Percentiles rank a stretch among this genome's conserved stretches.
phyloP scores from a whole-genome alignment of 92 coral and sea anemone genomes.

The Palythoa grandiflora region DNA sequence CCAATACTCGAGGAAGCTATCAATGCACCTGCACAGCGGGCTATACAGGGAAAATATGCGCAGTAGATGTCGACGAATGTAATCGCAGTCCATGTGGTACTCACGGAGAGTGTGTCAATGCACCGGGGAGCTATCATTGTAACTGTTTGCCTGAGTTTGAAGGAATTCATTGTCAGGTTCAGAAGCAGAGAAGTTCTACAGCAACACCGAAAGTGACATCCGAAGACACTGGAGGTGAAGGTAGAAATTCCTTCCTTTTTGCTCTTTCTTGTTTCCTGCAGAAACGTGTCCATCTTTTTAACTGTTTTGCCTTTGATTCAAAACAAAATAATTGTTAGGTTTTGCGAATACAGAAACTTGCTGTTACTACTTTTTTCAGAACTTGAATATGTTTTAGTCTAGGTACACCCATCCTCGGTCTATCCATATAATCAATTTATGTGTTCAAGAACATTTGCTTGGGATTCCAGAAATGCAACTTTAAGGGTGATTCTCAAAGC shows the following conservation, averaged over 20 bases:
- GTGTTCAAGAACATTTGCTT: no score
- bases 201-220: neutral
- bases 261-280: neutral
- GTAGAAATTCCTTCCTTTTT: neutral
- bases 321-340: no score
- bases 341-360: no score
- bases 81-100: neutral
- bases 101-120: conserved; percentile 14
- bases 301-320: no score
- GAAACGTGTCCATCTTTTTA: neutral
- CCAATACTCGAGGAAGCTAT: neutral
- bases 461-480: no score
- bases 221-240: neutral
- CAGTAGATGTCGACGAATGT: conserved; percentile 18
- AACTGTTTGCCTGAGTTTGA: neutral
- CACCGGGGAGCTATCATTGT: conserved; percentile 1
- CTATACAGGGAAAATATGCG: conserved; percentile 19
- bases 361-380: no score
- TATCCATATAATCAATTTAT: no score
- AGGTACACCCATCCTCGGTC: no score
- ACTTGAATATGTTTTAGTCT: no score
- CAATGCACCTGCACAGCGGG: conserved; percentile 13
- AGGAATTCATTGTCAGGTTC: neutral
- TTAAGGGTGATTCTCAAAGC: no score
- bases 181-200: neutral